Conservation (phyloP, 1,140 invertebrate genomes). For the Danaus plexippus region DNA sequence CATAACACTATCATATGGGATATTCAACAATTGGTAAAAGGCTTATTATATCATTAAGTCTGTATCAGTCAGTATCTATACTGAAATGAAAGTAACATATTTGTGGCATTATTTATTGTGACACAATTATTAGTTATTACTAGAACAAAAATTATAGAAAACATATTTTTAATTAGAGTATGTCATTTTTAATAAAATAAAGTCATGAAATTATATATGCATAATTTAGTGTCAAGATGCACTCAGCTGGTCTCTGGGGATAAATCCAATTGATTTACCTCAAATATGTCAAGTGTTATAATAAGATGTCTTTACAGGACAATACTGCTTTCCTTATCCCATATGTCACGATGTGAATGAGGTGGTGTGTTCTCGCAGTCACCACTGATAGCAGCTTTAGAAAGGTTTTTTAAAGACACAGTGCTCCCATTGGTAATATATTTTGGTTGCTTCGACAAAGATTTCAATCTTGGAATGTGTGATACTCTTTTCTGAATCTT, state of each 20-base stretch:
- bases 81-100: too few relatives aligned
- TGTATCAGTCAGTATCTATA: too few relatives aligned
- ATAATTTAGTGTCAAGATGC: background rate
- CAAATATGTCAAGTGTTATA: background rate
- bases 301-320: slow-evolving; percentile 44
- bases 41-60: too few relatives aligned
- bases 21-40: too few relatives aligned
- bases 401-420: slow-evolving; percentile 50
- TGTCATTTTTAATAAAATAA: slow-evolving; percentile 11
- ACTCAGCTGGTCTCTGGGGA: too few relatives aligned
- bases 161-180: background rate
- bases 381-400: slow-evolving; percentile 40
- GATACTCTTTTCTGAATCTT: slow-evolving; percentile 44
- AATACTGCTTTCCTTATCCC: slow-evolving; percentile 68
- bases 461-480: slow-evolving; percentile 58
- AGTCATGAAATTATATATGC: slow-evolving; percentile 4
- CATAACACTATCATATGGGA: too few relatives aligned
- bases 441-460: slow-evolving; percentile 43
- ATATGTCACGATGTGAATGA: slow-evolving; percentile 60
- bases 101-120: too few relatives aligned
- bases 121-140: too few relatives aligned
- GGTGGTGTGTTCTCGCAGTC: slow-evolving; percentile 70
- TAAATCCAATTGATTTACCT: too few relatives aligned
- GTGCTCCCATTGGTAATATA: slow-evolving; percentile 36
- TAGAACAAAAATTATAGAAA: too few relatives aligned